A percentile compares a stretch with the other conserved stretches of the same genome.
phyloP scores from a whole-genome alignment of 2,113 vertebrate genomes.

The Urocitellus parryii region DNA sequence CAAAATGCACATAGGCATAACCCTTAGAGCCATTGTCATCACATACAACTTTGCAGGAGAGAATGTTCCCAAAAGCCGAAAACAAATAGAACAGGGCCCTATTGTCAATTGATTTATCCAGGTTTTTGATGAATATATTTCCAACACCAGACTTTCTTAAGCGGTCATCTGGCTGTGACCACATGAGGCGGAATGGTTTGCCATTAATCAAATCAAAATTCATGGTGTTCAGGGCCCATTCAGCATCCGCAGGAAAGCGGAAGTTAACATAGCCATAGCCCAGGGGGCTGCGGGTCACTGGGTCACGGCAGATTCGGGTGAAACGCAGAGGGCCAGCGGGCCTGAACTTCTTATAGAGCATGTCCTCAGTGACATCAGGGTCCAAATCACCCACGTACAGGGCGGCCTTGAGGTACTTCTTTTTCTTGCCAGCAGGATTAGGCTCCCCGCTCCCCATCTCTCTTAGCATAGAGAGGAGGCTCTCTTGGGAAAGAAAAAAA shows the following conservation, averaged over 20 bases:
- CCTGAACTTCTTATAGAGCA: slow-evolving; percentile 79
- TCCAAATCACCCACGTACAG: slow-evolving; percentile 77
- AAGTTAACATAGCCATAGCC: slow-evolving; percentile 81
- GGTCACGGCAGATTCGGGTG: slow-evolving; percentile 77
- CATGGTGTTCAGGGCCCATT: slow-evolving; percentile 98
- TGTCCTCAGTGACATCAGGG: slow-evolving; percentile 77
- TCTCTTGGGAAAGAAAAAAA: slow-evolving; percentile 28
- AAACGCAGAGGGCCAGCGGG: slow-evolving; percentile 75
- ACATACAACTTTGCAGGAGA: slow-evolving; percentile 99
- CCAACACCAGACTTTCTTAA: slow-evolving; percentile 98
- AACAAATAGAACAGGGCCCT: slow-evolving; percentile 98
- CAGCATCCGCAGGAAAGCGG: slow-evolving; percentile 87
- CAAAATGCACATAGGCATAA: slow-evolving; percentile 98
- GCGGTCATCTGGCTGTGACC: slow-evolving; percentile 98
- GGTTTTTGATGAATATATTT: slow-evolving; percentile 94
- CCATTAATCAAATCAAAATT: slow-evolving; percentile 99
- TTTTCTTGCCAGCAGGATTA: slow-evolving; percentile 76
- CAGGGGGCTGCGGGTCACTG: slow-evolving; percentile 69
- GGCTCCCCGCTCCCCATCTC: slow-evolving; percentile 77
- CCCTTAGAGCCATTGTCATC: slow-evolving; percentile 99
- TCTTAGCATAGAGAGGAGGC: slow-evolving; percentile 51
- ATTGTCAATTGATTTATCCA: slow-evolving; percentile 99
- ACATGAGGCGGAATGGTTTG: slow-evolving; percentile 99
- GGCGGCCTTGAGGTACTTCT: slow-evolving; percentile 79
- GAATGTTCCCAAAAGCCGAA: slow-evolving; percentile 98